Evolutionary conservation across 35 echinoderm and acorn worm species (phyloP), one percentile per base, ranked within the genome.

Genomic region (Lytechinus variegatus): DNA sequence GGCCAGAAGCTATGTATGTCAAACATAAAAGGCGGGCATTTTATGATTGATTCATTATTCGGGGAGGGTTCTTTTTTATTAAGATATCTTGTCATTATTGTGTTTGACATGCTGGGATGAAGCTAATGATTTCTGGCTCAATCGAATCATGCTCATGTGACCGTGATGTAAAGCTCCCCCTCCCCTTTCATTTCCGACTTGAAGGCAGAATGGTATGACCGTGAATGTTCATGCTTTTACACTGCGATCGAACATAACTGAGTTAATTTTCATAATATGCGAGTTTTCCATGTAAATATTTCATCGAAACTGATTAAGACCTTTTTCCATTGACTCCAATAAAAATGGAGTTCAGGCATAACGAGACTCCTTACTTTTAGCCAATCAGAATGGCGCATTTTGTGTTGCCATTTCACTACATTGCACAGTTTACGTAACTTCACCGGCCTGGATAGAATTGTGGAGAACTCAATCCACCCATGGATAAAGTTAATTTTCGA

Each of bases 1-100:
- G 27, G 88, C 88, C 88, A 90, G 88, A 90, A 90, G 88, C 88
- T 90, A 90, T 54, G 11, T 90, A 90, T 4, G 29, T 29, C 29
- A 90, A 58, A 54, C 88, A 90, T 90, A 44, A 90, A 90, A 90
- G 52, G 66, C 66, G 66, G 29, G 88, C 88, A 44, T 90, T 90
- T 90, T 27, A 52, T 90, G 88, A 90, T 90, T 90, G 88, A 90
- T 90, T 90, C 88, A 90, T 90, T 90, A 90, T 90, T 44, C 88
- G 8, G 88, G 88, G 52, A 54, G 88, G 88, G 88, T 51, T 90
- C 16, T 90, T 14, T 44, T 44, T 90, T 90, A 44, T 52, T 52
- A 54, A 90, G n/a, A 52, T 33, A 79, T 79, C 66, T 79, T 79
- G 88, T 90, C 88, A 90, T 90, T 21, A 52, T 54, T 90, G 27